Conservation (phyloP, 2,797 vertebrate species). For the Galago senegalensis region DNA sequence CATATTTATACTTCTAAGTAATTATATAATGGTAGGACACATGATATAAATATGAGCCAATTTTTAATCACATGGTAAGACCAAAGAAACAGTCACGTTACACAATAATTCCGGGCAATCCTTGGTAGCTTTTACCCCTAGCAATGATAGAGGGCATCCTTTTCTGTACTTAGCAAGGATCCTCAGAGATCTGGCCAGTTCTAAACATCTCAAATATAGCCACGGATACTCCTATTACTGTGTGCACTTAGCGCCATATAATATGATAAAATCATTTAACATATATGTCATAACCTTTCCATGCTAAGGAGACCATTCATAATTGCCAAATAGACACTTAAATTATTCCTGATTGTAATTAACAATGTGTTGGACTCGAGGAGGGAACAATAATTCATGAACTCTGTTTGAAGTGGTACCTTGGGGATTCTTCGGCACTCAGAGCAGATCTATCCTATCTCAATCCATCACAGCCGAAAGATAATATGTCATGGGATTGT, state of each 20-base stretch:
- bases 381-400: constrained; percentile 29
- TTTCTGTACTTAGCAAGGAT: neutral
- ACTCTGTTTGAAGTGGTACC: constrained; percentile 7
- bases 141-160: neutral
- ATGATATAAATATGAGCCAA: neutral
- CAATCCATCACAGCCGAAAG: constrained; percentile 44
- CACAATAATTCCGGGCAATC: neutral
- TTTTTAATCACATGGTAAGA: neutral
- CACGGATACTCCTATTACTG: neutral
- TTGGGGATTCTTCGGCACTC: constrained; percentile 61
- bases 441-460: constrained; percentile 46
- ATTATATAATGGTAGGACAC: neutral
- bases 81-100: neutral
- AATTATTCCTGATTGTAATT: constrained; percentile 64
- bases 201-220: neutral
- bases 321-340: constrained; percentile 17
- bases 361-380: constrained; percentile 46
- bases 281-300: neutral
- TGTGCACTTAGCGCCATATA: neutral
- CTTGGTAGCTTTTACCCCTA: neutral
- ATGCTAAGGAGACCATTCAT: neutral
- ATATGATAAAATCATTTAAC: neutral
- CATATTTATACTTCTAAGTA: neutral
- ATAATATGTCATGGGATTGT: constrained; percentile 71
- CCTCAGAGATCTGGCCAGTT: neutral